Percentiles rank a stretch among this genome's conserved stretches.
phyloP scores from a whole-genome alignment of 2,888 invertebrate genomes.

The Eugnorisma glareosa region DNA sequence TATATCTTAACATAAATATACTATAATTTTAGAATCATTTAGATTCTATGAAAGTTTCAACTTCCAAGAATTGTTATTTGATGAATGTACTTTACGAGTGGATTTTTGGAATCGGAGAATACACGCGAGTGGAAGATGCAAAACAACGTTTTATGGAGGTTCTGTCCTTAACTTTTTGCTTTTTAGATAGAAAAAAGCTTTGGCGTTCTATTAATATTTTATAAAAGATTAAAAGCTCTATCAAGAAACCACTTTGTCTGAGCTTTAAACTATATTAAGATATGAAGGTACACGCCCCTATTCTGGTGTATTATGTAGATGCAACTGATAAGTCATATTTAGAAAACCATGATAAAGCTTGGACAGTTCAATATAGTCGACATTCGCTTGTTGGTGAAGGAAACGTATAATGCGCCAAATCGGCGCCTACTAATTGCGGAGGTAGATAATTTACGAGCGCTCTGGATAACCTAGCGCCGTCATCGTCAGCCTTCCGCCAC shows the following conservation, averaged over 20 bases:
- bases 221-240: not conserved
- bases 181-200: not conserved
- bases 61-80: not conserved
- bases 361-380: slow-evolving; percentile 60
- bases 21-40: not conserved
- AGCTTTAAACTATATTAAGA: not conserved
- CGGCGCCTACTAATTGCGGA: slow-evolving; percentile 88
- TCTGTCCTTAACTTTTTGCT: not conserved
- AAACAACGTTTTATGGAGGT: not conserved
- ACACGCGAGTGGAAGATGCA: not conserved
- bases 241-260: not conserved
- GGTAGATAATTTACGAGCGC: slow-evolving; percentile 85
- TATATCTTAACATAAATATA: not conserved
- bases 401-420: slow-evolving; percentile 85
- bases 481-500: slow-evolving; percentile 74
- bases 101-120: not conserved
- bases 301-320: slow-evolving; percentile 2
- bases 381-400: slow-evolving; percentile 67
- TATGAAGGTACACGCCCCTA: not conserved
- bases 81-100: not conserved
- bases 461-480: slow-evolving; percentile 78
- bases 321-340: slow-evolving; percentile 1
- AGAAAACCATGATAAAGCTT: slow-evolving; percentile 54
- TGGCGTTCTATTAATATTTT: not conserved
- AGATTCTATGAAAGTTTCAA: not conserved